Evolutionary conservation across 2,888 invertebrate genomes (phyloP).

Genomic region (Zootermopsis nevadensis): DNA sequence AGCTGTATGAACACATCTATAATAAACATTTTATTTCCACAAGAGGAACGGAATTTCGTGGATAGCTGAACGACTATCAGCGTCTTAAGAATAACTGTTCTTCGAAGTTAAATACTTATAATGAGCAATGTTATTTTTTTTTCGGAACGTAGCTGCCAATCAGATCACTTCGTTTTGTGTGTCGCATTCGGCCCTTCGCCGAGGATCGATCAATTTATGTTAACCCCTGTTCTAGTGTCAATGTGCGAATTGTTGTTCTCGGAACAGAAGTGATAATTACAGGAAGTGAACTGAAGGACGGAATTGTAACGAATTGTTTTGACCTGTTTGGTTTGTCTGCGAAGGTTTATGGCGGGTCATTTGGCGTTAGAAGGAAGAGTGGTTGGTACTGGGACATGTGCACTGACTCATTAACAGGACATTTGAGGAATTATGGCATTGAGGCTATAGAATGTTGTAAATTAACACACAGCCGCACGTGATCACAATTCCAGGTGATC

Average conservation of each 20-base stretch:
- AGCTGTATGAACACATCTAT: too few relatives aligned
- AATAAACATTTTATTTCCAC: too few relatives aligned
- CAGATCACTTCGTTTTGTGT: too few relatives aligned
- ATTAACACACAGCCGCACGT: constrained; percentile 11
- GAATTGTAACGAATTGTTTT: constrained; percentile 2
- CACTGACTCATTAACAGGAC: constrained; percentile 12
- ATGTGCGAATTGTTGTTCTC: constrained; percentile 1
- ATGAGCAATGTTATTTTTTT: too few relatives aligned
- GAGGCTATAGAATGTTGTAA: background rate
- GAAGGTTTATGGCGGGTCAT: constrained; percentile 5
- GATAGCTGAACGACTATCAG: too few relatives aligned
- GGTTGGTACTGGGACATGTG: background rate
- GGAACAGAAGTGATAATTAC: background rate
- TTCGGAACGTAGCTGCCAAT: too few relatives aligned
- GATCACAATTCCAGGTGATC: constrained; percentile 11
- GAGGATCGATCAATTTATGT: too few relatives aligned
- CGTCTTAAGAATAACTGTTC: too few relatives aligned
- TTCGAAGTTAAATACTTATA: too few relatives aligned
- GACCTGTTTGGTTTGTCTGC: background rate
- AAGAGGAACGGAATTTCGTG: too few relatives aligned
- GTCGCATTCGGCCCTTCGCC: too few relatives aligned
- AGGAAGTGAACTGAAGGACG: background rate
- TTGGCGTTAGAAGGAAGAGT: background rate
- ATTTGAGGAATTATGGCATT: background rate
- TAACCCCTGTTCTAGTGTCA: background rate